Evolutionary conservation across 2,113 vertebrate species (phyloP).

Genomic region (Baryphthengus martii): DNA sequence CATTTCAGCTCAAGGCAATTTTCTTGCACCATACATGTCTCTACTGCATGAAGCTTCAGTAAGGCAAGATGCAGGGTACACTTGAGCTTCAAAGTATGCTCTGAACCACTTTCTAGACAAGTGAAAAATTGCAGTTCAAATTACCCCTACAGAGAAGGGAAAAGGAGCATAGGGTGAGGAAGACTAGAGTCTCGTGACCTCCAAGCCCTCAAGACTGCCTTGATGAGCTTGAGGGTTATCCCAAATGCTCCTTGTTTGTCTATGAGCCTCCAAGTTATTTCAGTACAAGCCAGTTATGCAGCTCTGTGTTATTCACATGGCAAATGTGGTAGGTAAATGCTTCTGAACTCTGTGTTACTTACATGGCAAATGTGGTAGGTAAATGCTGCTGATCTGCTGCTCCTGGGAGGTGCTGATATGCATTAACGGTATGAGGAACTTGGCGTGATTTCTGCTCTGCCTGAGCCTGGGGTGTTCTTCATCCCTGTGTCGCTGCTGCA

Average conservation of each 20-base stretch:
- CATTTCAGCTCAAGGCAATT: background rate
- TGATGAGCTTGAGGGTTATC: background rate
- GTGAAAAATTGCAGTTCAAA: background rate
- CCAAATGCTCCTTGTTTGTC: background rate
- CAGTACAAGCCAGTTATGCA: background rate
- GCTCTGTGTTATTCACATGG: background rate
- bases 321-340: background rate
- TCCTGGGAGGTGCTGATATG: background rate
- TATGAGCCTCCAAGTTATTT: background rate
- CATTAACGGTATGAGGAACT: background rate
- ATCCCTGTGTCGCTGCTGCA: background rate
- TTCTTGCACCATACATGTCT: rapidly evolving
- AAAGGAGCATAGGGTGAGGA: background rate
- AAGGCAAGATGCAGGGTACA: background rate
- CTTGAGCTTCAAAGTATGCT: background rate
- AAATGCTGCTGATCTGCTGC: background rate
- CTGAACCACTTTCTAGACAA: background rate
- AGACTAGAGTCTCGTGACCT: background rate
- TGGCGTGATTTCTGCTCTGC: background rate
- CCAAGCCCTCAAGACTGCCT: background rate
- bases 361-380: background rate
- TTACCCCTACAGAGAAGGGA: background rate
- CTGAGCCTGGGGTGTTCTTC: background rate
- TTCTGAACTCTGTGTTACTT: no score
- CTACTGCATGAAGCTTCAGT: background rate